Percentiles rank a stretch among this genome's conserved stretches.
phyloP scores from a whole-genome alignment of 2,888 invertebrate genomes.

The Sphecodes monilicornis region DNA sequence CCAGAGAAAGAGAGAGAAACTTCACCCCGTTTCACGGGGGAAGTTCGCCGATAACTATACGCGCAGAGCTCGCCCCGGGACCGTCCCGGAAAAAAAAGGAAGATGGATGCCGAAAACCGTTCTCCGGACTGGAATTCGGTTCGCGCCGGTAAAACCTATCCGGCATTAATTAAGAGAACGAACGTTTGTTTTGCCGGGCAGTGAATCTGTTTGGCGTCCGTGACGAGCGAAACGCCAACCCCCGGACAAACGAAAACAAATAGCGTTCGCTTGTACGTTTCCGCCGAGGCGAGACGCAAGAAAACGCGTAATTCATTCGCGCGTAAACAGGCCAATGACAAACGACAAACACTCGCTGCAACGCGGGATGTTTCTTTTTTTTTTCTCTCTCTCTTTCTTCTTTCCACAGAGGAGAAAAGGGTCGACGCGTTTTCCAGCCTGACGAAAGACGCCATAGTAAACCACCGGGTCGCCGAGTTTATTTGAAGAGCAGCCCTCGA shows the following conservation, averaged over 20 bases:
- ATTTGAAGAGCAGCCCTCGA: conserved; percentile 65
- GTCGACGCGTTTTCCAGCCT: conserved; percentile 41
- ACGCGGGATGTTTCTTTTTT: conserved; percentile 8
- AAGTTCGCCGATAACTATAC: neutral
- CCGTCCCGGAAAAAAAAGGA: neutral
- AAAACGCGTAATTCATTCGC: conserved; percentile 64
- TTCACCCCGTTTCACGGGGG: neutral
- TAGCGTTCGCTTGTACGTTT: conserved; percentile 21
- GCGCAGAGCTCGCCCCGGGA: neutral
- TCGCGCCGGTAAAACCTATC: neutral
- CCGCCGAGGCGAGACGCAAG: conserved; percentile 27
- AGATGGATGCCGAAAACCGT: conserved; percentile 9
- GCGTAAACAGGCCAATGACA: conserved; percentile 77
- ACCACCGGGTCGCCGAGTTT: conserved; percentile 58
- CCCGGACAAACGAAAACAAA: conserved; percentile 47
- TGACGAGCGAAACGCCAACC: conserved; percentile 20
- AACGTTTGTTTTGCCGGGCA: neutral
- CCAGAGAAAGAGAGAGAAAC: neutral
- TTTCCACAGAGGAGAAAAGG: neutral
- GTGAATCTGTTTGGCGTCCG: conserved; percentile 46
- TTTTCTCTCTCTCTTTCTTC: neutral
- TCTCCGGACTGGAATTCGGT: neutral
- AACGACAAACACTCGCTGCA: conserved; percentile 70
- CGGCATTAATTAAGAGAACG: conserved; percentile 47
- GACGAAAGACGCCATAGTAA: conserved; percentile 44